Conservation (phyloP, 1,140 invertebrate species). For the Drosophila pandora region DNA sequence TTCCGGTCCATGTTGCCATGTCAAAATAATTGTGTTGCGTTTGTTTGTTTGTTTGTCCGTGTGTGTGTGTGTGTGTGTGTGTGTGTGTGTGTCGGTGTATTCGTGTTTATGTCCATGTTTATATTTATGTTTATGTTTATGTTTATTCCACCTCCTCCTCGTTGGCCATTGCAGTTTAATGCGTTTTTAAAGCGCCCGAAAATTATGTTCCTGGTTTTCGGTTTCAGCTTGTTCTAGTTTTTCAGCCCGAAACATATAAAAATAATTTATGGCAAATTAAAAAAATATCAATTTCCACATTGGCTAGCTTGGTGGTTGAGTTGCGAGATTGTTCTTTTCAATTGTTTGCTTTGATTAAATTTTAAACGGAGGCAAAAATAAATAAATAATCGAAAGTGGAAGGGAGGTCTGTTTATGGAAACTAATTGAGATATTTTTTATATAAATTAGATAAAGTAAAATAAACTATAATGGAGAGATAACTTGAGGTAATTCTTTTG, state of each 20-base stretch:
- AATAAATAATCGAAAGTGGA: conserved; percentile 41
- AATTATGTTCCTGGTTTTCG: conserved; percentile 40
- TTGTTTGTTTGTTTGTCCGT: conserved; percentile 39
- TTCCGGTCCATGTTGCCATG: conserved; percentile 17
- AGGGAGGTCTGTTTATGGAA: conserved; percentile 16
- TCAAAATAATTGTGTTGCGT: conserved; percentile 1
- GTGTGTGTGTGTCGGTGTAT: conserved; percentile 4
- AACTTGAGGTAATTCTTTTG: too few species aligned
- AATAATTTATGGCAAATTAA: conserved; percentile 48
- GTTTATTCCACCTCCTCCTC: neutral
- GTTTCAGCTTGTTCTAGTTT: conserved; percentile 25
- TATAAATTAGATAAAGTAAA: too few species aligned
- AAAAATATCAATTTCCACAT: conserved; percentile 15
- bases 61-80: conserved; percentile 25
- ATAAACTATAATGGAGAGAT: too few species aligned
- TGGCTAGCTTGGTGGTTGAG: conserved; percentile 1
- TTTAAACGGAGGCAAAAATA: conserved; percentile 7
- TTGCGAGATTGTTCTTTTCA: too few species aligned
- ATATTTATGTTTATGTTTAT: conserved; percentile 18
- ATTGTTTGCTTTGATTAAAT: conserved; percentile 39
- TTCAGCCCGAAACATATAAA: conserved; percentile 29
- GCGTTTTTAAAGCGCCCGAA: conserved; percentile 57
- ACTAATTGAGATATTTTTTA: neutral
- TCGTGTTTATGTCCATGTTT: conserved; percentile 49
- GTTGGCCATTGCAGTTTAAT: conserved; percentile 60